Percentiles rank a stretch among this genome's conserved stretches.
phyloP scores from a whole-genome alignment of 2,113 vertebrate species.

The Festucalex cinctus region DNA sequence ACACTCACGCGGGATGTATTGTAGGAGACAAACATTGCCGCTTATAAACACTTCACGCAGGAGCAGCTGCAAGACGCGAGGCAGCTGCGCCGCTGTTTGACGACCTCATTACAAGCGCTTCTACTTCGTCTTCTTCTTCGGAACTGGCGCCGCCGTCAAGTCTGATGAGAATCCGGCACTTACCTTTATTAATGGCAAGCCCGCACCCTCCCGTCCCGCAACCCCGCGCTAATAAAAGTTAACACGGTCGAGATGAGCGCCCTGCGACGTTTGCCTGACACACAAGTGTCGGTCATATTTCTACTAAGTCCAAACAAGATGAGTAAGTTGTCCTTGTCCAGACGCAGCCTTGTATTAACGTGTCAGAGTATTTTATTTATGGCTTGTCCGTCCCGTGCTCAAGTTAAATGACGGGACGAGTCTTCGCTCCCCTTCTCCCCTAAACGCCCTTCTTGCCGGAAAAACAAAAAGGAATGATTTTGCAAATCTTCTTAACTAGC shows the following conservation, averaged over 20 bases:
- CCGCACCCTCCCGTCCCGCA: conserved; percentile 7
- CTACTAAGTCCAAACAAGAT: not conserved
- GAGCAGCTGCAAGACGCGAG: conserved; percentile 24
- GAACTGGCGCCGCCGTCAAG: conserved; percentile 20
- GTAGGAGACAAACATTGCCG: conserved; percentile 6
- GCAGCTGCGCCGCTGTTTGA: conserved; percentile 43
- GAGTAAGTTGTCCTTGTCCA: conserved; percentile 59
- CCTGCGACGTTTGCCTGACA: conserved; percentile 19
- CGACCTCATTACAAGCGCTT: conserved; percentile 36
- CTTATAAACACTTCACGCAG: not conserved
- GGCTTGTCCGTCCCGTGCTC: conserved; percentile 52
- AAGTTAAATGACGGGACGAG: conserved; percentile 44
- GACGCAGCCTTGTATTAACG: conserved; percentile 45
- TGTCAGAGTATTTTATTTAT: conserved; percentile 62
- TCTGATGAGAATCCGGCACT: conserved; percentile 51
- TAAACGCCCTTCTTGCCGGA: conserved; percentile 23
- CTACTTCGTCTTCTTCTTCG: conserved; percentile 25
- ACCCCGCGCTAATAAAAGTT: conserved; percentile 39
- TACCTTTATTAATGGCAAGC: conserved; percentile 44
- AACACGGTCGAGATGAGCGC: conserved; percentile 48
- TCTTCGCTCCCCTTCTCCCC: conserved; percentile 36
- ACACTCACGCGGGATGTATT: conserved; percentile 6
- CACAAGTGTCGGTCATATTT: conserved; percentile 37
- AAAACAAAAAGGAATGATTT: conserved; percentile 21
- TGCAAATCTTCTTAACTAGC: too few species aligned